These are phyloP conservation scores for Blomia tropicalis DNA, from an alignment of 2,888 invertebrate species.

Conservation along the genomic window DNA sequence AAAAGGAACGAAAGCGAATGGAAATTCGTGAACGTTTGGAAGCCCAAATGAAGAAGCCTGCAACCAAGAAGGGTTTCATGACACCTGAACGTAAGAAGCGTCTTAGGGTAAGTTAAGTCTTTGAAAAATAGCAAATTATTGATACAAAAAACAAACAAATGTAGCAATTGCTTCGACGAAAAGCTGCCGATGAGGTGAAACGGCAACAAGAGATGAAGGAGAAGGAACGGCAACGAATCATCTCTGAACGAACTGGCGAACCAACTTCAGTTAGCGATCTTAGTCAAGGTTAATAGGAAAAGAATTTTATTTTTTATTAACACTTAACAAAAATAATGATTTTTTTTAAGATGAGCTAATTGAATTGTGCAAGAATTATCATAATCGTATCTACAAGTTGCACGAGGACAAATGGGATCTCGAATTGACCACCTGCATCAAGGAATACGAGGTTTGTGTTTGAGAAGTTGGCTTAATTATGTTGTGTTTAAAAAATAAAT, in stretches of 20 bases:
- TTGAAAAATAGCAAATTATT: not conserved
- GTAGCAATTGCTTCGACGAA: constrained; percentile 42
- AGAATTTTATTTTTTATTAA: not conserved
- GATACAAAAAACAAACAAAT: not conserved
- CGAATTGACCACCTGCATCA: constrained; percentile 39
- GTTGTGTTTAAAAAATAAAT: not conserved
- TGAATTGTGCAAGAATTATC: constrained; percentile 34
- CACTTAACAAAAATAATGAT: not conserved
- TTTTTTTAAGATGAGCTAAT: constrained; percentile 28
- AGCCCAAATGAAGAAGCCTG: constrained; percentile 24
- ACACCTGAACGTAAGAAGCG: constrained; percentile 99
- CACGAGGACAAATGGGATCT: constrained; percentile 41
- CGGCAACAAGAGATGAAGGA: constrained; percentile 40
- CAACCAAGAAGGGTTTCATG: constrained; percentile 81
- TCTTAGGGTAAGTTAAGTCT: constrained; percentile 57
- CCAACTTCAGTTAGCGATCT: constrained; percentile 32
- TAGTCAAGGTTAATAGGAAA: not conserved
- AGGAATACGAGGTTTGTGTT: constrained; percentile 35
- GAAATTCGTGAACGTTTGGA: constrained; percentile 28
- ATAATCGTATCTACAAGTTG: constrained; percentile 34
- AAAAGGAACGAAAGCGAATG: constrained; percentile 26
- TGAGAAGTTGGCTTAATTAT: not conserved
- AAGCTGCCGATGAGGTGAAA: constrained; percentile 42
- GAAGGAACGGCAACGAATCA: constrained; percentile 35
- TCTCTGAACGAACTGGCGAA: constrained; percentile 32